Evolutionary conservation across 2,113 vertebrate genomes (phyloP).

Genomic region (Empidonax traillii): DNA sequence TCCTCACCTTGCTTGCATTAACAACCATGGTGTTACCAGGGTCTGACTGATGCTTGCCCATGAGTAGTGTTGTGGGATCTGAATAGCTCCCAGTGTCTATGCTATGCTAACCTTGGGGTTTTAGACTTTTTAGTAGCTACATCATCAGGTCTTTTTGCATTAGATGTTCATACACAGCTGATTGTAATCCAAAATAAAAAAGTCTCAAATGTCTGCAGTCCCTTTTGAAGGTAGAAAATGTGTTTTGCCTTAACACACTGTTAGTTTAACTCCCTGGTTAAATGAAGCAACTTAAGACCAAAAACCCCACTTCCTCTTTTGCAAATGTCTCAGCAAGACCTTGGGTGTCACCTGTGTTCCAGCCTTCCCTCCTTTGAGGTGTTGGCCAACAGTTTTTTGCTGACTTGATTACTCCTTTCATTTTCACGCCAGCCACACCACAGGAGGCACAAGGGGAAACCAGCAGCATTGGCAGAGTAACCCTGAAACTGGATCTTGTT

Average conservation of each 20-base stretch:
- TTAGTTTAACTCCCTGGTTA: neutral
- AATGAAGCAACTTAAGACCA: neutral
- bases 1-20: neutral
- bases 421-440: neutral
- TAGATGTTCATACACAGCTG: neutral
- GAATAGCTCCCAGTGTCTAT: neutral
- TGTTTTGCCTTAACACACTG: neutral
- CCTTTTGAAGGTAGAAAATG: neutral
- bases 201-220: fast-evolving
- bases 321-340: neutral
- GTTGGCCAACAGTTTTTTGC: neutral
- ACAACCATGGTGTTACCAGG: neutral
- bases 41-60: fast-evolving
- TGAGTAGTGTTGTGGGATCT: neutral
- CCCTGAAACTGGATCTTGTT: neutral
- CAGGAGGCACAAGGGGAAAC: neutral
- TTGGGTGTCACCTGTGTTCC: neutral
- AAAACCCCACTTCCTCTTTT: constrained; percentile 13
- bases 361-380: neutral
- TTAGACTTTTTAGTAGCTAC: neutral
- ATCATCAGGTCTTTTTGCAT: neutral
- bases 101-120: neutral
- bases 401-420: neutral
- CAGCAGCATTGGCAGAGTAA: neutral
- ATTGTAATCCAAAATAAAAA: neutral